Evolutionary conservation across 2,113 vertebrate species (phyloP).

Genomic region (Motacilla alba): DNA sequence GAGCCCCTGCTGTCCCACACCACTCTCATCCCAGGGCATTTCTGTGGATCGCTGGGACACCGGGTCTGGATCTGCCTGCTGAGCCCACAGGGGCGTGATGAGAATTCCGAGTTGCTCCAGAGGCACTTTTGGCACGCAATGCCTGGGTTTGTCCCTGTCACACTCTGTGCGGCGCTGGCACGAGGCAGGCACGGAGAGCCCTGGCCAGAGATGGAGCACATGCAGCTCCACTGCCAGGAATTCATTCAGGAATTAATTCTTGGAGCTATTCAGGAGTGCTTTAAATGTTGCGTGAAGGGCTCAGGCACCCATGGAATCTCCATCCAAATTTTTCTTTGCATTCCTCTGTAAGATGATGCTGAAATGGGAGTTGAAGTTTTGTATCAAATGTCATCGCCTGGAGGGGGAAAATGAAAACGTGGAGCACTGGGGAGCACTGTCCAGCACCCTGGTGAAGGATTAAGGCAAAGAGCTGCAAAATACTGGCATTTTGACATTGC

Average conservation of each 20-base stretch:
- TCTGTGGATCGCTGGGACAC: fast-evolving
- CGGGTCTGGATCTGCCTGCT: fast-evolving
- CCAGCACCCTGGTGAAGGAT: neutral
- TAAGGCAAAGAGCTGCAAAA: neutral
- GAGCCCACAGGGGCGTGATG: neutral
- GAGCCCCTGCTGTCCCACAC: neutral
- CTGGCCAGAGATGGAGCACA: neutral
- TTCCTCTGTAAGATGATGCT: neutral
- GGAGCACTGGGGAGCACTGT: fast-evolving
- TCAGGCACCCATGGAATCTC: neutral
- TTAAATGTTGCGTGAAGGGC: neutral
- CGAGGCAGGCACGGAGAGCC: neutral
- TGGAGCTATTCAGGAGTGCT: neutral
- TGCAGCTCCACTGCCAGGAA: neutral
- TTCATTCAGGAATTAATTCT: neutral
- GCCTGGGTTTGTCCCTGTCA: neutral
- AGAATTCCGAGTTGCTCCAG: neutral
- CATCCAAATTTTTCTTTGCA: neutral
- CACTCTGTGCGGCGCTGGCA: neutral
- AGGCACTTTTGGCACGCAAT: neutral
- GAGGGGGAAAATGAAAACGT: neutral
- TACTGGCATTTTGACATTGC: fast-evolving
- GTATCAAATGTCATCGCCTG: neutral
- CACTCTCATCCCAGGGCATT: neutral
- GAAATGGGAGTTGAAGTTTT: neutral